phyloP scores from a whole-genome alignment of 1,140 invertebrate genomes.

The Psilanteris sp. region DNA sequence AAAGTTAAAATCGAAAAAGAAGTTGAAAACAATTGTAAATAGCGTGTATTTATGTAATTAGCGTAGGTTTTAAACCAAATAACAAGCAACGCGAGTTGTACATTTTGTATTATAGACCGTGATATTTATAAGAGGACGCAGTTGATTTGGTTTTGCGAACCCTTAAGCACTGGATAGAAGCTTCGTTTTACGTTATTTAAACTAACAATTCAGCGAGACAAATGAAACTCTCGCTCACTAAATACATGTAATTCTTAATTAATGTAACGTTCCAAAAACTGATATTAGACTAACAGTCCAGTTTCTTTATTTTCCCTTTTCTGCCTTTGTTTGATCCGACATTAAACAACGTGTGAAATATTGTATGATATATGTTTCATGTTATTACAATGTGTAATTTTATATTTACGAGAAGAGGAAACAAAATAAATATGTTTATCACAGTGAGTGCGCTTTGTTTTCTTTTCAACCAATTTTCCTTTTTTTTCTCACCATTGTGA shows the following conservation, averaged over 20 bases:
- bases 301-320: no score
- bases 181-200: conserved; percentile 48
- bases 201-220: conserved; percentile 31
- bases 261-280: conserved; percentile 12
- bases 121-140: conserved; percentile 68
- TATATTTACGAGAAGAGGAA: conserved; percentile 72
- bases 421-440: conserved; percentile 78
- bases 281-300: conserved; percentile 15
- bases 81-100: conserved; percentile 61
- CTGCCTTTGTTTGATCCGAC: conserved; percentile 7
- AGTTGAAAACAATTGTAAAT: conserved; percentile 70
- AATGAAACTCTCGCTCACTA: conserved; percentile 14
- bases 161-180: conserved; percentile 19
- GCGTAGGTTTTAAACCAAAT: conserved; percentile 61
- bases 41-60: conserved; percentile 80
- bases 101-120: conserved; percentile 73
- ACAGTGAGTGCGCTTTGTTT: conserved; percentile 43
- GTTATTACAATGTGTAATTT: conserved; percentile 76
- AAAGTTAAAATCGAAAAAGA: neutral
- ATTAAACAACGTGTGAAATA: conserved; percentile 72
- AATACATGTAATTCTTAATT: conserved; percentile 3
- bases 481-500: conserved; percentile 18
- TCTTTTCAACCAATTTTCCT: neutral
- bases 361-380: conserved; percentile 76
- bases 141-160: conserved; percentile 27